A percentile compares a stretch with the other conserved stretches of the same genome.
These are phyloP conservation scores for Ptyas mucosa DNA, from an alignment of 2,113 vertebrate species.

Conservation along the genomic window DNA sequence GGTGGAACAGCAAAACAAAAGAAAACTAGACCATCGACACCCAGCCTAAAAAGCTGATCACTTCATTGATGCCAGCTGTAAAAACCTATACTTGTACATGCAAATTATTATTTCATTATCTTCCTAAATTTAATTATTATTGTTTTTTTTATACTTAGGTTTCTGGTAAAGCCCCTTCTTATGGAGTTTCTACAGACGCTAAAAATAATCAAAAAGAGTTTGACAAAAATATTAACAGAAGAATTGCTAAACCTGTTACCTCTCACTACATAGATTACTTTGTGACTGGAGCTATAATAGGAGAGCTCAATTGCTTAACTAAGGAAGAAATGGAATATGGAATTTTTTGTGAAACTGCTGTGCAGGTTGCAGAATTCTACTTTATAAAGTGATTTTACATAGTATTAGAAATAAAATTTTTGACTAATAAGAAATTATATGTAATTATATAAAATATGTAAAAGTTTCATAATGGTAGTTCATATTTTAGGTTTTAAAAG, in stretches of 20 bases:
- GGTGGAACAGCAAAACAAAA: background rate
- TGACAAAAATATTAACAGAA: background rate
- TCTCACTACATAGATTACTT: slow-evolving; percentile 38
- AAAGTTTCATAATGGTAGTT: background rate
- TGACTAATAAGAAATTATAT: background rate
- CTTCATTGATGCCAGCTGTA: background rate
- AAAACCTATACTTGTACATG: background rate
- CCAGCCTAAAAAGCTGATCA: background rate
- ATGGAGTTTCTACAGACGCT: slow-evolving; percentile 10
- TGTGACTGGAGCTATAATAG: slow-evolving; percentile 54
- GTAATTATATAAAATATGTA: background rate
- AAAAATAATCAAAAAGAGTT: background rate
- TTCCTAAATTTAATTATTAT: background rate
- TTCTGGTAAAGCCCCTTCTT: slow-evolving; percentile 28
- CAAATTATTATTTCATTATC: background rate
- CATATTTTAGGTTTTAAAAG: background rate
- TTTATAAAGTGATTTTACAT: background rate
- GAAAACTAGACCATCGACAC: background rate
- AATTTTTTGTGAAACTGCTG: slow-evolving; percentile 56
- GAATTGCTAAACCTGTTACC: background rate
- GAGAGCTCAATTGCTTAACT: slow-evolving; percentile 63
- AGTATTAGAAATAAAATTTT: background rate
- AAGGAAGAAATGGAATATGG: slow-evolving; percentile 54
- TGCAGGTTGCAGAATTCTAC: slow-evolving; percentile 44
- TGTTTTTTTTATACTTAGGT: slow-evolving; percentile 44